A percentile compares a stretch with the other conserved stretches of the same genome.
phyloP scores from a whole-genome alignment of 2,113 vertebrate species.

The Shinisaurus crocodilurus region DNA sequence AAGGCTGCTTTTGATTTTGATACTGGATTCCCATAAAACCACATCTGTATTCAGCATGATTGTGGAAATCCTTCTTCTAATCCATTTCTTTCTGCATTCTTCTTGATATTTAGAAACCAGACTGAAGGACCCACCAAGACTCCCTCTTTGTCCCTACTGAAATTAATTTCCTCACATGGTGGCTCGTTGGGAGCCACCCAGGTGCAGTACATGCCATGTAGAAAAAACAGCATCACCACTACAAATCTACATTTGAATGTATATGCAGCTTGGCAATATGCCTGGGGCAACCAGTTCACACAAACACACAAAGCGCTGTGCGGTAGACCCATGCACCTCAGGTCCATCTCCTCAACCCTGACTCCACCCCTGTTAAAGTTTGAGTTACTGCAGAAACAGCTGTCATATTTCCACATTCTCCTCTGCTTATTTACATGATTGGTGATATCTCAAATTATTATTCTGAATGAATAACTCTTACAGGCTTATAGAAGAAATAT shows the following conservation, averaged over 20 bases:
- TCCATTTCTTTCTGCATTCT: neutral
- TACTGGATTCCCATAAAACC: slow-evolving; percentile 6
- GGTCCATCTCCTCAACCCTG: neutral
- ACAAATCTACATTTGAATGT: neutral
- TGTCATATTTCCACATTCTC: neutral
- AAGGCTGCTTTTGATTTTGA: slow-evolving; percentile 21
- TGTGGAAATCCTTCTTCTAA: accelerated
- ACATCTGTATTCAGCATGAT: neutral
- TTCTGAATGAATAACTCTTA: neutral
- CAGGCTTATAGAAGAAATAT: neutral
- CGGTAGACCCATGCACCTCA: neutral
- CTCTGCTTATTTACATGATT: neutral
- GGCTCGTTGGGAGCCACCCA: neutral
- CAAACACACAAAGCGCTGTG: no score
- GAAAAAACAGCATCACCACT: neutral
- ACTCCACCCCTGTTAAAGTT: neutral
- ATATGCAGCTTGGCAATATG: neutral
- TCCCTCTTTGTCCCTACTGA: neutral
- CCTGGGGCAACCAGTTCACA: no score
- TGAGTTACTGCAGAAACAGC: neutral
- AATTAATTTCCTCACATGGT: neutral
- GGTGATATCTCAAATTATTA: neutral
- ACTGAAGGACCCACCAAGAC: accelerated
- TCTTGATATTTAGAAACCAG: neutral
- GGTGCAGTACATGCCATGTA: neutral